These are phyloP conservation scores for Rynchops niger DNA, from an alignment of 2,113 vertebrate species.

Conservation along the genomic window DNA sequence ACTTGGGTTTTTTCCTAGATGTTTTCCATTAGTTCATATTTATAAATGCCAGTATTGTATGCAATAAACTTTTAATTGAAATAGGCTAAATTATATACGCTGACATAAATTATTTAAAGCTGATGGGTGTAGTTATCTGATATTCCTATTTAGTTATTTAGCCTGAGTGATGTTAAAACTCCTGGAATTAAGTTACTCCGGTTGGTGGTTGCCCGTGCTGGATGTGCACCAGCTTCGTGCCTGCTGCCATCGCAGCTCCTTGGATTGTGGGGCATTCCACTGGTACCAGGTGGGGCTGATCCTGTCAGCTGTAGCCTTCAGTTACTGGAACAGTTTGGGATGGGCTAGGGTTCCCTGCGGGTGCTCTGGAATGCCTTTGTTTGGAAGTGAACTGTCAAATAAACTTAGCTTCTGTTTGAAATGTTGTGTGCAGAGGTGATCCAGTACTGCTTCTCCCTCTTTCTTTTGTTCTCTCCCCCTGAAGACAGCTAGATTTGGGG, in stretches of 20 bases:
- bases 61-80: accelerated
- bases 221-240: accelerated
- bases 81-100: accelerated
- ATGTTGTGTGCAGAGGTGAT: background rate
- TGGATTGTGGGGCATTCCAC: accelerated
- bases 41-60: accelerated
- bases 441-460: accelerated
- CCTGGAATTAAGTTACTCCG: accelerated
- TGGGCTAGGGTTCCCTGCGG: accelerated
- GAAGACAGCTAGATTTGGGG: background rate
- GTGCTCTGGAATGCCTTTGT: background rate
- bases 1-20: accelerated
- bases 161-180: too few relatives aligned
- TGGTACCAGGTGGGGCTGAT: too few relatives aligned
- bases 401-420: background rate
- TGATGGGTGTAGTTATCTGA: accelerated
- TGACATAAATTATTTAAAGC: background rate
- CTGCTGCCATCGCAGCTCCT: accelerated
- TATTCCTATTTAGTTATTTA: background rate
- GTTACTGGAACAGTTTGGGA: accelerated
- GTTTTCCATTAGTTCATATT: accelerated
- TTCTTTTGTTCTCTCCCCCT: background rate
- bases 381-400: background rate
- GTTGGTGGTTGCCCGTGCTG: accelerated
- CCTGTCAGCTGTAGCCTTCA: accelerated